Evolutionary conservation across 2,797 vertebrate genomes (phyloP), one percentile per base, ranked within the genome.

Genomic region (Falco biarmicus): DNA sequence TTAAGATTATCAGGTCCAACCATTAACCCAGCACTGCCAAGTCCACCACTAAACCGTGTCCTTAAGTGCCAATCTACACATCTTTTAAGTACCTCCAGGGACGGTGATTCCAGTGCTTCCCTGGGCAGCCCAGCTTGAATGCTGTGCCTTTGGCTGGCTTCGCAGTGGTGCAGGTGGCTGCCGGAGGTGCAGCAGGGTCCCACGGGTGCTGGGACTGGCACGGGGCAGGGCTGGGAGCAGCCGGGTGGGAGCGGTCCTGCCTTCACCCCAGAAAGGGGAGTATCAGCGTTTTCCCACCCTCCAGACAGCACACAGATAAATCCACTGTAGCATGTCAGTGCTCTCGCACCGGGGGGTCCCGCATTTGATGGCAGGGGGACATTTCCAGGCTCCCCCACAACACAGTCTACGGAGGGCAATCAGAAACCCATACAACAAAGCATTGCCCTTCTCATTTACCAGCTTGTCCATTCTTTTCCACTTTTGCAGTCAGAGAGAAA

Each of bases 101-200:
- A 45, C 8, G 17, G 43, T 45, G 43, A 45, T 45, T 45, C 43
- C 43, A 45, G 17, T 17, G 9, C 43, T 45, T 45, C 17, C 43
- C 43, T 45, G 17, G 43, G 43, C 43, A 45, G 43, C 43, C 43
- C 16, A 43, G 43, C 43, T 43, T 43, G 43, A 45, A 5, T 3
- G 51, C 41, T 1, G 0, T 32, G 25, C 6, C 16, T 60, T 28
- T 22, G 34, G 45, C 28, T 61, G 85, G 17, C 51, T 48, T 47
- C 39, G 34, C 1, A 2, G 63, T 2, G 19, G 11, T 6, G 48
- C 32, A 21, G 60, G 60, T 39, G 57, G 29, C 19, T 76, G 17
- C 13, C 0, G 0, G 21, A 7, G 32, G 37, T 75, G 39, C 31
- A 4, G 0, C 17, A 21, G 57, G 50, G 50, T 51, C 37, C 19